A percentile compares a stretch with the other conserved stretches of the same genome.
Evolutionary conservation across 1,140 invertebrate genomes (phyloP).

Genomic region (Caenorhabditis tropicalis): DNA sequence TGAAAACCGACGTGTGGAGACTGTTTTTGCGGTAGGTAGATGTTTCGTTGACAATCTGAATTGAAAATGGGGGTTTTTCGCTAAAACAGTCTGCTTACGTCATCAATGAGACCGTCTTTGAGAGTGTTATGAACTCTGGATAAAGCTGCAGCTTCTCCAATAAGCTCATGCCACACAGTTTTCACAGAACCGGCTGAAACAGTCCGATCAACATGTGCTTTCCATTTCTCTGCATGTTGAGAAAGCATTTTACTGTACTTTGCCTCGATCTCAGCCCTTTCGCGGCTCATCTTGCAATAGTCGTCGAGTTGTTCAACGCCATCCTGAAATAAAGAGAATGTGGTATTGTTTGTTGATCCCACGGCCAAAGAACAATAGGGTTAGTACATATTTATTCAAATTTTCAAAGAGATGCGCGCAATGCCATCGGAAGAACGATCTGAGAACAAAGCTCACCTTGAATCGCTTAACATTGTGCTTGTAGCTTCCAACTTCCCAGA

Average conservation of each 20-base stretch:
- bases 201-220: slow-evolving; percentile 45
- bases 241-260: slow-evolving; percentile 63
- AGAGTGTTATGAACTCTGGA: slow-evolving; percentile 63
- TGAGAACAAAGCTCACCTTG: slow-evolving; percentile 27
- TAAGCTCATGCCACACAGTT: slow-evolving; percentile 48
- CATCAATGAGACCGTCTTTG: slow-evolving; percentile 55
- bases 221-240: slow-evolving; percentile 49
- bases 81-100: no score
- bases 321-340: slow-evolving; percentile 52
- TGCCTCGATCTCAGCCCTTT: slow-evolving; percentile 65
- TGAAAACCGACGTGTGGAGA: slow-evolving; percentile 68
- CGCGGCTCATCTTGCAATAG: slow-evolving; percentile 63
- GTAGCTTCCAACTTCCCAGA: slow-evolving; percentile 64
- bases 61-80: no score
- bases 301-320: slow-evolving; percentile 70
- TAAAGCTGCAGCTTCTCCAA: slow-evolving; percentile 62
- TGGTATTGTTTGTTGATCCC: neutral
- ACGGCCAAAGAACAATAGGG: neutral
- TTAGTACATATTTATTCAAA: neutral
- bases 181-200: slow-evolving; percentile 55
- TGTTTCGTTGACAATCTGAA: slow-evolving; percentile 67
- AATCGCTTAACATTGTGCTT: slow-evolving; percentile 68
- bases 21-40: slow-evolving; percentile 67
- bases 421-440: neutral
- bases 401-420: slow-evolving; percentile 31